A percentile compares a stretch with the other conserved stretches of the same genome.
phyloP scores from a whole-genome alignment of 2,888 invertebrate species.

The Eristalinus aeneus region DNA sequence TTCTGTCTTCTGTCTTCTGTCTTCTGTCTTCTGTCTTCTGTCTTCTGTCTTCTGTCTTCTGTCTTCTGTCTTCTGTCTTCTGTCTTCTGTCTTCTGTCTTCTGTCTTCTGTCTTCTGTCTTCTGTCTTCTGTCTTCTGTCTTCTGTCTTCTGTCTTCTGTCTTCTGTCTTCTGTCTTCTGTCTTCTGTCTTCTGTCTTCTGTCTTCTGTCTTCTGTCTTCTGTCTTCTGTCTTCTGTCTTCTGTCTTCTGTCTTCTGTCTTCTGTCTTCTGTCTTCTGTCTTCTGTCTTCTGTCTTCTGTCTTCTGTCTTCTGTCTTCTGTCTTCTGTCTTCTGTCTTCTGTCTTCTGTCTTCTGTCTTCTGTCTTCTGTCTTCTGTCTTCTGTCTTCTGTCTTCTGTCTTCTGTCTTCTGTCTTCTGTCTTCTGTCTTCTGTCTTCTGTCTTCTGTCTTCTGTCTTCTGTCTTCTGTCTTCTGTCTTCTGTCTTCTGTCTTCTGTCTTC shows the following conservation, averaged over 20 bases:
- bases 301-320: neutral
- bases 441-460: neutral
- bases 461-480: neutral
- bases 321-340: neutral
- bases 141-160: neutral
- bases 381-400: neutral
- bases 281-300: neutral
- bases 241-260: neutral
- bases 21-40: neutral
- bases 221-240: neutral
- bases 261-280: neutral
- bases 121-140: neutral
- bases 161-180: neutral
- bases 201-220: neutral
- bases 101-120: neutral
- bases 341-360: neutral
- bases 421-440: neutral
- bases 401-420: neutral
- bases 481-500: neutral
- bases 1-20: neutral
- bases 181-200: neutral
- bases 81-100: neutral
- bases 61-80: neutral
- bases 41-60: neutral
- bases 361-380: neutral